Percentiles rank a stretch among this genome's conserved stretches.
These are phyloP conservation scores for Aphodius sticticus DNA, from an alignment of 2,888 invertebrate genomes.

Conservation along the genomic window DNA sequence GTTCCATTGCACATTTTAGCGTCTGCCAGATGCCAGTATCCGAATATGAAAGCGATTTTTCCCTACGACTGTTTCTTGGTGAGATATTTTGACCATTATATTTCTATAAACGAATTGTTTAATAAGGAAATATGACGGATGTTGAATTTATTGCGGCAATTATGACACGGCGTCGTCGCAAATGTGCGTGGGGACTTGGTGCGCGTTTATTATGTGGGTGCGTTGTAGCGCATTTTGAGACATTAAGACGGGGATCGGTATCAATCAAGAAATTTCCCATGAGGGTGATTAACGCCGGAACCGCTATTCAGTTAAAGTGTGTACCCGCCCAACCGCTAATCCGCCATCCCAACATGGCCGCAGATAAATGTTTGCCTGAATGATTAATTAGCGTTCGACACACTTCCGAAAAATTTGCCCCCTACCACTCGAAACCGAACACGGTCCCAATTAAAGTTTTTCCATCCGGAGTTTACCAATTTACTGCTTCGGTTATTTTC, in stretches of 20 bases:
- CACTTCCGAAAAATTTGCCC: background rate
- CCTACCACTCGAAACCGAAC: slow-evolving; percentile 14
- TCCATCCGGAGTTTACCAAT: slow-evolving; percentile 9
- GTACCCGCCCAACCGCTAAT: slow-evolving; percentile 36
- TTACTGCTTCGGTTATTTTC: slow-evolving; percentile 15
- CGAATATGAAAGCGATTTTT: too few species aligned
- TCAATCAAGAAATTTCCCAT: slow-evolving; percentile 49
- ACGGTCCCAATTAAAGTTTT: slow-evolving; percentile 14
- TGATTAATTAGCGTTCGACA: slow-evolving; percentile 29
- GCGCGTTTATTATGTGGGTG: slow-evolving; percentile 15
- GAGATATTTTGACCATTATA: background rate
- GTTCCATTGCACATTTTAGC: too few species aligned
- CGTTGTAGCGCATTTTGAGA: slow-evolving; percentile 38
- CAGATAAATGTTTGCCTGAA: slow-evolving; percentile 35
- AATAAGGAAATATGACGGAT: background rate
- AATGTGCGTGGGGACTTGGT: background rate
- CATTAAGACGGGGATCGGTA: slow-evolving; percentile 45
- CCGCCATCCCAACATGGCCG: slow-evolving; percentile 30
- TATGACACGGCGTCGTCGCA: background rate
- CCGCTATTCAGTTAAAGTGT: slow-evolving; percentile 41
- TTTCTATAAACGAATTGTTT: background rate
- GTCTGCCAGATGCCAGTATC: too few species aligned
- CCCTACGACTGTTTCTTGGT: background rate
- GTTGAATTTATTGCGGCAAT: slow-evolving; percentile 4
- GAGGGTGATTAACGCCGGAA: slow-evolving; percentile 48